These are phyloP conservation scores for Lasioglossum lativentre DNA, from an alignment of 2,888 invertebrate species.

Conservation along the genomic window DNA sequence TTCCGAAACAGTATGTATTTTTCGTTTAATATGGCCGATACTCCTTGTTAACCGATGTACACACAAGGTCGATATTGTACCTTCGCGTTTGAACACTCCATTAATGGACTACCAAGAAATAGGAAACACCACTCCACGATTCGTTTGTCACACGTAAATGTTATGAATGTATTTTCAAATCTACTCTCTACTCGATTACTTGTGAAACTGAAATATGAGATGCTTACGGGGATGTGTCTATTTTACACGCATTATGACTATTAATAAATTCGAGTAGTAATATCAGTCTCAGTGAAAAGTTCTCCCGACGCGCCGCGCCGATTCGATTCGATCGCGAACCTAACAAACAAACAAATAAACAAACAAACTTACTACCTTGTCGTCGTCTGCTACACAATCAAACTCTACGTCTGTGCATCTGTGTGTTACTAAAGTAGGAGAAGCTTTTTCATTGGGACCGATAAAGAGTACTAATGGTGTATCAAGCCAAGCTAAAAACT, in stretches of 20 bases:
- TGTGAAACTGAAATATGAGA: slow-evolving; percentile 33
- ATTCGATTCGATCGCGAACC: slow-evolving; percentile 13
- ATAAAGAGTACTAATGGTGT: slow-evolving; percentile 36
- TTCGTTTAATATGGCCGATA: slow-evolving; percentile 61
- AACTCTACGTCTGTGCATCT: slow-evolving; percentile 54
- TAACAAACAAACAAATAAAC: slow-evolving; percentile 30
- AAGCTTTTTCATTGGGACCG: slow-evolving; percentile 51
- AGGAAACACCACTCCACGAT: slow-evolving; percentile 38
- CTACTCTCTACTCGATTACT: slow-evolving; percentile 41
- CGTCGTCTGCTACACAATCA: slow-evolving; percentile 40
- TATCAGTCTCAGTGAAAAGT: slow-evolving; percentile 54
- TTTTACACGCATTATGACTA: slow-evolving; percentile 47
- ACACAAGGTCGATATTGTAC: slow-evolving; percentile 46
- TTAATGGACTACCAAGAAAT: slow-evolving; percentile 21
- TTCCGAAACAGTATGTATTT: slow-evolving; percentile 46
- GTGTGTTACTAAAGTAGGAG: slow-evolving; percentile 42
- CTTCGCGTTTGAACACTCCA: slow-evolving; percentile 55
- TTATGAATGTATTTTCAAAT: slow-evolving; percentile 34
- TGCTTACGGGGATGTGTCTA: slow-evolving; percentile 33
- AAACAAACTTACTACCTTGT: slow-evolving; percentile 52
- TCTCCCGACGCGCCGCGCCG: not conserved
- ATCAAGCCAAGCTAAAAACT: slow-evolving; percentile 57
- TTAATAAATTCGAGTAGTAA: slow-evolving; percentile 37
- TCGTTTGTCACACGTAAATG: slow-evolving; percentile 44
- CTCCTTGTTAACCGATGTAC: slow-evolving; percentile 50